A percentile compares a stretch with the other conserved stretches of the same genome.
These are phyloP conservation scores for Thomomys bottae DNA, from an alignment of 2,113 vertebrate species.

Conservation along the genomic window DNA sequence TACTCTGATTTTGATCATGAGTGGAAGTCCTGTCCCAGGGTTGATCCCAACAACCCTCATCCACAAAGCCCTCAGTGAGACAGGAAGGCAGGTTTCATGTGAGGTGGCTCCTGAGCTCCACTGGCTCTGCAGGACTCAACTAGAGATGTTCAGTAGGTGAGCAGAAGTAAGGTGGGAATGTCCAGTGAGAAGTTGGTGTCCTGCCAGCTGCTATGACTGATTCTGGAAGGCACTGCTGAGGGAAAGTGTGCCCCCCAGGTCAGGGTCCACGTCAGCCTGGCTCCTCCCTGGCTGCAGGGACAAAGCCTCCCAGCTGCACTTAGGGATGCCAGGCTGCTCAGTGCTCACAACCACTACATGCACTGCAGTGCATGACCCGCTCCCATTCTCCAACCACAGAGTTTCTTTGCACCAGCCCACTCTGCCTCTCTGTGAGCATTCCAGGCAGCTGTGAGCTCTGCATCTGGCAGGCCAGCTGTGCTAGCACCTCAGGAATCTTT, in stretches of 20 bases:
- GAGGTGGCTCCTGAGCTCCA: fast-evolving
- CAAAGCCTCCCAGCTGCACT: background rate
- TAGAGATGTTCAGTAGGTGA: background rate
- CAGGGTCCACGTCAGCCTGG: background rate
- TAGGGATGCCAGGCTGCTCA: background rate
- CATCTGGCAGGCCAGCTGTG: background rate
- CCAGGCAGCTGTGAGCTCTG: too few species aligned
- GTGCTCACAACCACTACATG: fast-evolving
- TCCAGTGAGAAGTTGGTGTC: background rate
- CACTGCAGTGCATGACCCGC: fast-evolving
- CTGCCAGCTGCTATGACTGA: fast-evolving
- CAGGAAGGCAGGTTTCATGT: fast-evolving
- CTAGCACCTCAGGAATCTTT: background rate
- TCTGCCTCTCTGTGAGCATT: background rate
- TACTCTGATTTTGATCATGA: background rate
- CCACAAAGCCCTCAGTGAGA: background rate
- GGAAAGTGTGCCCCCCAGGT: too few species aligned
- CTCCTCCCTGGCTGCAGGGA: too few species aligned
- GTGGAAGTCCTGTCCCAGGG: fast-evolving
- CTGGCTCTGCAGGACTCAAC: background rate
- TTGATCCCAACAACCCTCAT: background rate
- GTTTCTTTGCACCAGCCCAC: too few species aligned
- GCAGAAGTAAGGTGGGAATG: background rate
- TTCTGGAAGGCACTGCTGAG: fast-evolving
- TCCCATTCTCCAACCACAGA: background rate